A percentile compares a stretch with the other conserved stretches of the same genome.
Evolutionary conservation across 37 sponge, comb jelly and placozoan species (phyloP).

Genomic region (Theonella swinhoei): DNA sequence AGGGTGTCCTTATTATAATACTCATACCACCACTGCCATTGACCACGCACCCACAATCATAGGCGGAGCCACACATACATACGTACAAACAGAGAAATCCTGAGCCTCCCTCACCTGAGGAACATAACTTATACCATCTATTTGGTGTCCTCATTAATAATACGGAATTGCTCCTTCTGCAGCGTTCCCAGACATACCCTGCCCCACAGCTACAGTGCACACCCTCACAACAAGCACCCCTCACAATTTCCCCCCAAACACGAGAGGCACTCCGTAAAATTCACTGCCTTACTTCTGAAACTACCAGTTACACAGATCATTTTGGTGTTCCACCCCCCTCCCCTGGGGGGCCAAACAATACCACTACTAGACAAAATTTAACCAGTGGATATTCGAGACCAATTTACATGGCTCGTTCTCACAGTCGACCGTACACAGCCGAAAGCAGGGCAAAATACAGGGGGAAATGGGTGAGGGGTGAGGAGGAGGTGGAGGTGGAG

Average conservation of each 20-base stretch:
- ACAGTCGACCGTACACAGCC: conserved; percentile 9
- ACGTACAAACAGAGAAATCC: neutral
- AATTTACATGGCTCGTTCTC: neutral
- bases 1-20: too few species aligned
- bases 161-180: neutral
- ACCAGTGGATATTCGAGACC: neutral
- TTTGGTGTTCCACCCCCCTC: conserved; percentile 4
- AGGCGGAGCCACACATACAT: too few species aligned
- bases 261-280: conserved; percentile 23
- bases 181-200: conserved; percentile 74
- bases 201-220: conserved; percentile 32
- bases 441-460: conserved; percentile 32
- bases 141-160: neutral
- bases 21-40: neutral
- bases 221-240: neutral
- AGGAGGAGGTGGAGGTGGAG: neutral
- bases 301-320: conserved; percentile 30
- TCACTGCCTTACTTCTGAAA: neutral
- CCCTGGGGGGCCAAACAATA: neutral
- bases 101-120: too few species aligned
- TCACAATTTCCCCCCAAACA: conserved; percentile 4
- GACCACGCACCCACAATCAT: too few species aligned
- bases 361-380: neutral
- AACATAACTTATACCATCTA: neutral
- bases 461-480: neutral